These are phyloP conservation scores for Pantherophis vulpinus DNA, from an alignment of 2,797 vertebrate species.

Conservation along the genomic window DNA sequence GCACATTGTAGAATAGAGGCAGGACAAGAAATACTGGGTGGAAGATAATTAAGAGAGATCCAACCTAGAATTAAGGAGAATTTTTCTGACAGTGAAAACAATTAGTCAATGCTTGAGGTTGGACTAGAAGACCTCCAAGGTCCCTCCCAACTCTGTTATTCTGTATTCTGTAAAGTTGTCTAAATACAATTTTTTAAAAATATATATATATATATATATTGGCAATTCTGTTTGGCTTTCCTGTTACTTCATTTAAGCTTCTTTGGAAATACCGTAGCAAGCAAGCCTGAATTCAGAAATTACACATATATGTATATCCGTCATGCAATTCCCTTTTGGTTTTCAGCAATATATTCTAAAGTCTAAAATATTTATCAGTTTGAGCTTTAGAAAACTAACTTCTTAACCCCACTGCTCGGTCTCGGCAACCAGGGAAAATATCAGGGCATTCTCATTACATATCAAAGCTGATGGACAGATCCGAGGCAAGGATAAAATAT, in stretches of 20 bases:
- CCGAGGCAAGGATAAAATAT: not conserved
- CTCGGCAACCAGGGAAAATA: constrained; percentile 21
- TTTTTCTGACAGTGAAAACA: not conserved
- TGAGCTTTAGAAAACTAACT: constrained; percentile 39
- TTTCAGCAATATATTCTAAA: not conserved
- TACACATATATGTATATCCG: not conserved
- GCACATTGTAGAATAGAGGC: not conserved
- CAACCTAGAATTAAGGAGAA: not conserved
- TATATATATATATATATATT: no score
- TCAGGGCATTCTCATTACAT: not conserved
- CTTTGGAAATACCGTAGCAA: not conserved
- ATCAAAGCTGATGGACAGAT: not conserved
- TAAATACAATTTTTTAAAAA: not conserved
- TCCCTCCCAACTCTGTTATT: not conserved
- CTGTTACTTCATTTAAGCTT: not conserved
- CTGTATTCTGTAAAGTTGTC: not conserved
- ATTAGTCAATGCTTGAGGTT: not conserved
- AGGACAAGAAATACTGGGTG: not conserved
- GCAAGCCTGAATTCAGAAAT: not conserved
- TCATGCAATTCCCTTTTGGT: not conserved
- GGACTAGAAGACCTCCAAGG: not conserved
- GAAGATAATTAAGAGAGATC: not conserved
- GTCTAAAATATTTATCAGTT: constrained; percentile 27
- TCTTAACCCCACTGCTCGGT: constrained; percentile 28
- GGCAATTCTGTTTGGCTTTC: not conserved